Base-by-base conservation (phyloP, 2,888 invertebrate genomes). In the Cheiracanthium punctorium region DNA sequence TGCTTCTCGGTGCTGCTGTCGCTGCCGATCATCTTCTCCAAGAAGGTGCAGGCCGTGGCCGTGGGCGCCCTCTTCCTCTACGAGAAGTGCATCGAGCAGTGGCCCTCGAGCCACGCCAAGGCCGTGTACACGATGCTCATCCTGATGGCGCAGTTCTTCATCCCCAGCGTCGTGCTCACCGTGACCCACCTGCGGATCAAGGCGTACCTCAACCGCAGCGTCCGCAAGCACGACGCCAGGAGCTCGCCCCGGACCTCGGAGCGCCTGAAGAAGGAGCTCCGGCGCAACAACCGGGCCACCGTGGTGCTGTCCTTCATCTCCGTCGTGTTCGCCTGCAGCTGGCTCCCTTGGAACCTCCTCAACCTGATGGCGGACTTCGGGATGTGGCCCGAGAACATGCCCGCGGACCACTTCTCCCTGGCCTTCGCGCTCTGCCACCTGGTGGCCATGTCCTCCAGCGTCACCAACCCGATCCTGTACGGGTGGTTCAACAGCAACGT, bases 401-500 rank as follows among this genome's bases (percentile, higher is more conserved):
- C 70, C 1, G 71, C 87, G 0, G 77, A 88, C 5, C 71, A 80
- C n/a, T 91, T 92, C 77, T 92, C 92, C 90, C 89, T 92, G 64
- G 90, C 90, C 0, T 92, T 93, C 88, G 93, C 93, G 17, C 91
- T 93, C 58, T 93, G 93, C 88, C 94, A 94, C 89, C 90, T 94
- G 87, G 91, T 93, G 37, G 94, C 94, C 17, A 93, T 94, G 91
- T 92, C 93, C 29, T 93, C 94, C 0, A 93, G 94, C 0, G 93
- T 93, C 88, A 92, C 93, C 65, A 94, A 94, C 90, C 94, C 94
- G 0, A 92, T 94, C 37, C 92, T 94, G 29, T 94, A 94, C 90
- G 94, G 94, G 12, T 93, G 93, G 92, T 92, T 94, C 82, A 94
- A 94, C 90, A 93, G 94, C 88, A 93, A 94, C 90, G 93, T 94